Conservation (phyloP, 2,797 vertebrate species). For the Sorex maritimensis region DNA sequence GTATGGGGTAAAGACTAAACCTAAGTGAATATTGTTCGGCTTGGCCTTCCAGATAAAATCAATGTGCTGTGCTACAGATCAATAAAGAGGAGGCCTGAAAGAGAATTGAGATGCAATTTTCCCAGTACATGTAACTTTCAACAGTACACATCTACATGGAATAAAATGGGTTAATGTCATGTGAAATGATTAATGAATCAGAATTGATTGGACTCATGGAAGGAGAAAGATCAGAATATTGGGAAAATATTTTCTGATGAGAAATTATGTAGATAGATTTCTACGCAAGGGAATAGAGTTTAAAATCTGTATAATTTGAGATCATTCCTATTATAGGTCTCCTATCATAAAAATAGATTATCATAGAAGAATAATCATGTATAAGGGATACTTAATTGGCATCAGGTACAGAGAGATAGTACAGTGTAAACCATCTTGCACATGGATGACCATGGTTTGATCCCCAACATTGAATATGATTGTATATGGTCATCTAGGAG, state of each 20-base stretch:
- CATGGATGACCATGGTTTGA: too few relatives aligned
- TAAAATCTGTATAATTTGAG: background rate
- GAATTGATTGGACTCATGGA: background rate
- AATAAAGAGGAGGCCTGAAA: background rate
- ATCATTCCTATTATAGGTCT: background rate
- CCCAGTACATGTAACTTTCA: background rate
- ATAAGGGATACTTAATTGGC: background rate
- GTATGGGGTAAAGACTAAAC: background rate
- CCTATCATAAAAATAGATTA: background rate
- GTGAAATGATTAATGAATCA: background rate
- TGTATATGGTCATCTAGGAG: too few relatives aligned
- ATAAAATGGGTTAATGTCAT: background rate
- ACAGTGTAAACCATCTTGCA: too few relatives aligned
- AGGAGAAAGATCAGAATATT: constrained; percentile 3
- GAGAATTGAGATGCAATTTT: background rate
- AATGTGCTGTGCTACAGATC: background rate
- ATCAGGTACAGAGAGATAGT: background rate
- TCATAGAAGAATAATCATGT: background rate
- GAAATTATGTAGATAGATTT: background rate
- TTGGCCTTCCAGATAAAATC: background rate
- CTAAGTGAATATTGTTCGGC: background rate
- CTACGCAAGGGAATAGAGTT: background rate
- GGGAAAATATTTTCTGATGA: background rate
- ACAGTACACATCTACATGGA: background rate
- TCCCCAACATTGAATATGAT: too few relatives aligned